Percentiles rank a stretch among this genome's conserved stretches.
Conservation (phyloP, 2,797 vertebrate species). For the Myripristis murdjan region DNA sequence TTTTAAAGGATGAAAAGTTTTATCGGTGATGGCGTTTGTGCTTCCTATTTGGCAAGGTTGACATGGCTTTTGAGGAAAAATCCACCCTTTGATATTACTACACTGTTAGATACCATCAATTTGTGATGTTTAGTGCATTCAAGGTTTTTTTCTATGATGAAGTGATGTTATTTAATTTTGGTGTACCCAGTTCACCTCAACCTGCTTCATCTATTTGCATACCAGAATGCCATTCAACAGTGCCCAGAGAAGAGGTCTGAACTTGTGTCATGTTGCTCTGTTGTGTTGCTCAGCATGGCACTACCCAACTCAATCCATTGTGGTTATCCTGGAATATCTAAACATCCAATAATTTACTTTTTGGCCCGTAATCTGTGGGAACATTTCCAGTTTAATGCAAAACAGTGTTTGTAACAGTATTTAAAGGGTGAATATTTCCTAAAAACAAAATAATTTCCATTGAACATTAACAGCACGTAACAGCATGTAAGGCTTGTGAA, state of each 20-base stretch:
- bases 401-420: too few species aligned
- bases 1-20: neutral
- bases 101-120: neutral
- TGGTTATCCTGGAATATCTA: too few species aligned
- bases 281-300: too few species aligned
- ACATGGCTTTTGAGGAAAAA: slow-evolving; percentile 21
- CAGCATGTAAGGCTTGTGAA: slow-evolving; percentile 14
- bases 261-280: too few species aligned
- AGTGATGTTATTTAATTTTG: neutral
- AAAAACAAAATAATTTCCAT: neutral
- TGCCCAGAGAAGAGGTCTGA: too few species aligned
- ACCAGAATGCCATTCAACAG: too few species aligned
- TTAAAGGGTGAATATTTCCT: neutral
- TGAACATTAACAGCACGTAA: neutral
- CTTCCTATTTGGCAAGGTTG: slow-evolving; percentile 25
- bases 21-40: neutral
- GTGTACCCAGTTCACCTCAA: neutral
- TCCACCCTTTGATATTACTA: neutral
- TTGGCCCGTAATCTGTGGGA: too few species aligned
- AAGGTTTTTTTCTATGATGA: too few species aligned
- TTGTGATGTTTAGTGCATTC: neutral
- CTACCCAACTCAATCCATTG: too few species aligned
- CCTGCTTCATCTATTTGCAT: too few species aligned
- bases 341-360: too few species aligned
- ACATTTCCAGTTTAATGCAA: too few species aligned